Evolutionary conservation across 2,797 vertebrate genomes (phyloP), one percentile per base, ranked within the genome.

Genomic region (Pseudochromis fuscus): DNA sequence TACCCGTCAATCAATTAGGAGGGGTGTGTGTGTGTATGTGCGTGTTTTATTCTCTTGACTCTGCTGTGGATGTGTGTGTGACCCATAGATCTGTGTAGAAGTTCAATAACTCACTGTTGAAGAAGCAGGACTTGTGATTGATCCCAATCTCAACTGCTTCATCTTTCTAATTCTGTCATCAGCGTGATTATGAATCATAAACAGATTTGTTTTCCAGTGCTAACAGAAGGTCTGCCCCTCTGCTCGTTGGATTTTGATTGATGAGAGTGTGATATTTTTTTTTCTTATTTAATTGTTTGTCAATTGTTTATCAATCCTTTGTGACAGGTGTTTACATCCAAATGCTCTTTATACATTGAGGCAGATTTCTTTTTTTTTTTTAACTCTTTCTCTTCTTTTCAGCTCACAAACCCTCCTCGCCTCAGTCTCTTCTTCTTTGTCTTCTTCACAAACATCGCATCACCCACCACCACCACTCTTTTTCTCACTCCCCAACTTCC

Each of bases 401-500:
- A 46, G 31, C 62, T 51, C n/a, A 44, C 74, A 59, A 5, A 45
- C 33, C 30, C 16, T 18, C n/a, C n/a, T n/a, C n/a, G n/a, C n/a
- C n/a, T n/a, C n/a, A n/a, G n/a, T n/a, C n/a, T n/a, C n/a, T n/a
- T n/a, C n/a, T n/a, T n/a, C n/a, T n/a, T n/a, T n/a, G n/a, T 31
- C 30, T 49, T 25, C 31, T 44, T 38, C 28, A 24, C 16, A 30
- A 42, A 56, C 48, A 50, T 28, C 25, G 21, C 30, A 50, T 8
- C 33, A 8, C 11, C 19, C 3, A 3, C 30, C n/a, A 10, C 52
- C 49, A 12, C 60, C 51, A 21, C 30, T 57, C 42, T 11, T 19
- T 48, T 52, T n/a, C 73, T 30, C 56, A 27, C 57, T 58, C 81
- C 57, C 61, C 81, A 66, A 49, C 65, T 77, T 70, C 83, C 72